Base-by-base conservation (phyloP, 2,888 invertebrate genomes). In the Drosophila mayaguana region DNA sequence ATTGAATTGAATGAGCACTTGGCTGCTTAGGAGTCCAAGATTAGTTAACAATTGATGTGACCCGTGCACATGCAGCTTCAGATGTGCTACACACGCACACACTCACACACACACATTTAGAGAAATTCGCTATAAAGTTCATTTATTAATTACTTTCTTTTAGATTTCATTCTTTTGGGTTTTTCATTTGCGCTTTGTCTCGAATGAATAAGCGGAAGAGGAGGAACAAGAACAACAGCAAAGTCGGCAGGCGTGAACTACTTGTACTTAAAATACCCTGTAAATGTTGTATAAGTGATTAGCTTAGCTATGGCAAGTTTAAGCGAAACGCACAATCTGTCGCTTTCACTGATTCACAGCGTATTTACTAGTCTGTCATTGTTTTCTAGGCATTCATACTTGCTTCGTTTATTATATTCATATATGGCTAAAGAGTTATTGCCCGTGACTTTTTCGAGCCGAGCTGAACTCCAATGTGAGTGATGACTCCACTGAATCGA, bases 1-100 rank as follows among this genome's bases (percentile, higher is more conserved):
- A 72, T 75, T 72, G 70, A 72, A 75, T 59, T 72, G 59, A 72
- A 72, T 45, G 69, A 75, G 14, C 75, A 75, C 69, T 67, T 50
- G 7, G 69, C 57, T 43, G 59, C 72, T 60, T 69, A 75, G 72
- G 70, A 57, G 43, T 64, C 54, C 48, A 34, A 73, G 60, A 75
- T 75, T 60, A 69, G 76, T 69, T 68, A 55, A 72, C 70, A 75
- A 72, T 75, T 72, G 70, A 9, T 25, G 34, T 63, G 74, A 63
- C 64, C 64, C 46, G 43, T 18, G 38, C 73, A 72, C 43, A 16
- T 4, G 28, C 12, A 65, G 43, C 43, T 32, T 32, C 32, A 32
- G 32, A 7, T 38, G 38, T 16, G 38, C 16, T 16, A 38, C 18
- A 22, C 16, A 36, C 36, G 54, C 38, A 12, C 11, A 38, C 5